Percentiles rank a stretch among this genome's conserved stretches.
These are phyloP conservation scores for Papilio protenor DNA, from an alignment of 2,888 invertebrate species.

Conservation along the genomic window DNA sequence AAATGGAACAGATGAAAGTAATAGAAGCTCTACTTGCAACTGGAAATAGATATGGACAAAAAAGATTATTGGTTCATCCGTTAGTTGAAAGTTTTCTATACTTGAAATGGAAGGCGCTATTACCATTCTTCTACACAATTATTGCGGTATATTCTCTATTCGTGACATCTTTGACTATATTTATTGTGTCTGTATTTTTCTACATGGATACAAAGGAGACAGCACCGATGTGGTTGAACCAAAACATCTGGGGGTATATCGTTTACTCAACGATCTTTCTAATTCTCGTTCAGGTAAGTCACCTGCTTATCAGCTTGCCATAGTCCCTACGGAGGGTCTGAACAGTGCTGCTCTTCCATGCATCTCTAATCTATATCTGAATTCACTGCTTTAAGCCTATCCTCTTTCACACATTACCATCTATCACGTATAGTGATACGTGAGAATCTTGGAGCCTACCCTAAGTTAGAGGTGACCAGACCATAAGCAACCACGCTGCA, in stretches of 20 bases:
- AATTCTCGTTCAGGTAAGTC: conserved; percentile 73
- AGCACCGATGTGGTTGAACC: conserved; percentile 62
- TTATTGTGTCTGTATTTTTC: conserved; percentile 78
- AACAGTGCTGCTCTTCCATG: too few species aligned
- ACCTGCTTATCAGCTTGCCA: neutral
- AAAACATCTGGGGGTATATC: conserved; percentile 68
- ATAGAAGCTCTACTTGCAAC: conserved; percentile 82
- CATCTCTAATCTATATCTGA: too few species aligned
- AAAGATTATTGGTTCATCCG: conserved; percentile 81
- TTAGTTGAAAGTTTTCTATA: conserved; percentile 83
- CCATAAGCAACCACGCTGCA: too few species aligned
- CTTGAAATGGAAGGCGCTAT: conserved; percentile 83
- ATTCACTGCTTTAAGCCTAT: too few species aligned
- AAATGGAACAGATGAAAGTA: conserved; percentile 83
- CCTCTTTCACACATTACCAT: too few species aligned
- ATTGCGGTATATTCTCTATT: conserved; percentile 79
- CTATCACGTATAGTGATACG: too few species aligned
- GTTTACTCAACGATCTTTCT: conserved; percentile 69
- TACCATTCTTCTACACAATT: conserved; percentile 82
- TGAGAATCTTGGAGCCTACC: too few species aligned
- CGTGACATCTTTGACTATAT: conserved; percentile 77
- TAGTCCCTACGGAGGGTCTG: too few species aligned
- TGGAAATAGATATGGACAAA: conserved; percentile 78
- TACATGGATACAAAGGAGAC: conserved; percentile 67
- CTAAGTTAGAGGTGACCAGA: too few species aligned